phyloP scores from a whole-genome alignment of 2,797 vertebrate species.

The Sebastes oblongus region DNA sequence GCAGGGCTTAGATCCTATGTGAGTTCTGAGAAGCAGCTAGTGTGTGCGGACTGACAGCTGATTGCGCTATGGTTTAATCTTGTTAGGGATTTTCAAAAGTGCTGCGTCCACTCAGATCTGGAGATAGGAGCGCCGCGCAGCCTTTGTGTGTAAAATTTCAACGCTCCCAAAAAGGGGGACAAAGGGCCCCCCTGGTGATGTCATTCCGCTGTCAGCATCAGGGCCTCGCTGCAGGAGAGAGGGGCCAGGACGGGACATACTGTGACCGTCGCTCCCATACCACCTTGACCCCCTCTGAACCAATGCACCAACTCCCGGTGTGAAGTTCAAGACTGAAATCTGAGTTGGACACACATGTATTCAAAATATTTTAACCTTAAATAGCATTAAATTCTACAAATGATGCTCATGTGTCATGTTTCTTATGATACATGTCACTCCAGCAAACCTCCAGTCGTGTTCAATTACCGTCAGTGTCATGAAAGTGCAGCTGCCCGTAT shows the following conservation, averaged over 20 bases:
- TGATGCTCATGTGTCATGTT: conserved; percentile 37
- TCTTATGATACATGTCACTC: conserved; percentile 52
- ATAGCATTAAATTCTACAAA: conserved; percentile 31
- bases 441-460: conserved; percentile 39
- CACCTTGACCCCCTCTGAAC: conserved; percentile 16
- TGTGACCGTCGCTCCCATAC: conserved; percentile 46
- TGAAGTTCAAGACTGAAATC: conserved; percentile 47
- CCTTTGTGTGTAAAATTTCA: conserved; percentile 84
- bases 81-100: conserved; percentile 86
- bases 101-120: conserved; percentile 85
- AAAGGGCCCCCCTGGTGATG: conserved; percentile 78
- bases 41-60: conserved; percentile 77
- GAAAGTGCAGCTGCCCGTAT: conserved; percentile 71
- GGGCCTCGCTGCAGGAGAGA: conserved; percentile 47
- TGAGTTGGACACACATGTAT: conserved; percentile 5
- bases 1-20: conserved; percentile 64
- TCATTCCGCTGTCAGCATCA: conserved; percentile 79
- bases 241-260: conserved; percentile 59
- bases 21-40: conserved; percentile 71
- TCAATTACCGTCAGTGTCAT: conserved; percentile 53
- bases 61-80: conserved; percentile 83
- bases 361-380: conserved; percentile 38
- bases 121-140: conserved; percentile 76
- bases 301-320: not conserved
- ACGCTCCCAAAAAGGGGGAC: conserved; percentile 71